A percentile compares a stretch with the other conserved stretches of the same genome.
phyloP scores from a whole-genome alignment of 1,140 invertebrate genomes.

The Macrobrachium nipponense region DNA sequence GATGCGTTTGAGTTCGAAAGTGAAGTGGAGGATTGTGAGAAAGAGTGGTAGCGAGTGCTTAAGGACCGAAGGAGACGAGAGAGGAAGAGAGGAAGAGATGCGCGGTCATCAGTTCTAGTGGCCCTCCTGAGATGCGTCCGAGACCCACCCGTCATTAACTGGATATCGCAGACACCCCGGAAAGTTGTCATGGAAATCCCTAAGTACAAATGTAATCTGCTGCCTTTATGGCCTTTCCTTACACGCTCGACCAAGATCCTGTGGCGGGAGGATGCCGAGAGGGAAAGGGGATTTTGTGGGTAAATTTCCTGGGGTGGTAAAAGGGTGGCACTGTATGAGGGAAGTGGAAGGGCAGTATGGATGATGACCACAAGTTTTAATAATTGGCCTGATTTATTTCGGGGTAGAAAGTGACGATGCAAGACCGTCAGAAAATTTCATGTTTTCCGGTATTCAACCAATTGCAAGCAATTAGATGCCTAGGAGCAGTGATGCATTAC shows the following conservation, averaged over 20 bases:
- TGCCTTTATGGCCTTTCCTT: constrained; percentile 20
- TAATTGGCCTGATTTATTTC: too few species aligned
- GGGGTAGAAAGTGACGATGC: too few species aligned
- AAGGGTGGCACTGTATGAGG: too few species aligned
- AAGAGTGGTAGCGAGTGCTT: neutral
- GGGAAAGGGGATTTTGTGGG: neutral
- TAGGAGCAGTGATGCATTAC: too few species aligned
- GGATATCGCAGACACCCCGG: constrained; percentile 18
- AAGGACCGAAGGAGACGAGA: too few species aligned
- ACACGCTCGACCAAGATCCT: neutral
- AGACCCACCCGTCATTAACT: constrained; percentile 16
- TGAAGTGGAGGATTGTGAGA: neutral
- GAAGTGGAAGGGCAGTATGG: too few species aligned
- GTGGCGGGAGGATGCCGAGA: neutral
- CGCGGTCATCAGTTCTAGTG: constrained; percentile 27
- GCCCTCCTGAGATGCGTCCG: constrained; percentile 4
- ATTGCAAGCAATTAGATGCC: too few species aligned
- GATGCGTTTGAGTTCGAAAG: neutral
- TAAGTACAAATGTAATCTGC: constrained; percentile 21
- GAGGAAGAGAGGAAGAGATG: constrained; percentile 8
- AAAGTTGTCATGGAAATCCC: constrained; percentile 4
- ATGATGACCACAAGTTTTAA: too few species aligned
- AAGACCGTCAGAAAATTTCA: too few species aligned
- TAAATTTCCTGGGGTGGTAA: neutral
- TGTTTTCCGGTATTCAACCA: too few species aligned